Conservation (phyloP, 2,888 invertebrate species). For the Pasiphila rectangulata region DNA sequence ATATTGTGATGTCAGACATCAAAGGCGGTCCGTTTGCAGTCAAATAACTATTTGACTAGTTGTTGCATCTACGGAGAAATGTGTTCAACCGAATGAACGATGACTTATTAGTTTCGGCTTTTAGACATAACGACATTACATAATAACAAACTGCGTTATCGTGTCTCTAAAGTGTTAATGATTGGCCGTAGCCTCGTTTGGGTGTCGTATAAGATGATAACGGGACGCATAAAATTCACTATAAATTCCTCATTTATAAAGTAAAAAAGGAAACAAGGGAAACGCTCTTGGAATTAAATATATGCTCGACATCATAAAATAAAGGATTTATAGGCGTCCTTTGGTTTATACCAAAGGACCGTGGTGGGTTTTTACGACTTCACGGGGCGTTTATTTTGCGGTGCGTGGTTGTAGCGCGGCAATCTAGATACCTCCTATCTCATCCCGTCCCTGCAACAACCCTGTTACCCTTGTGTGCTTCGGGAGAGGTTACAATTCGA, state of each 20-base stretch:
- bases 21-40: conserved; percentile 53
- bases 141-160: conserved; percentile 48
- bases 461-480: too few relatives aligned
- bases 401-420: conserved; percentile 65
- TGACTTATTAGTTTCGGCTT: conserved; percentile 40
- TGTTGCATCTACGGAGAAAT: conserved; percentile 36
- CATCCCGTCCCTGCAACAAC: too few relatives aligned
- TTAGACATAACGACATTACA: conserved; percentile 49
- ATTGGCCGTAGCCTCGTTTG: conserved; percentile 42
- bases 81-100: conserved; percentile 37
- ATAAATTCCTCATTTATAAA: conserved; percentile 71
- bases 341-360: conserved; percentile 76
- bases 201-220: conserved; percentile 63
- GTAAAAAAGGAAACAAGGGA: conserved; percentile 72
- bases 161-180: conserved; percentile 51
- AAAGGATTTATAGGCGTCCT: conserved; percentile 79
- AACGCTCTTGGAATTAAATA: conserved; percentile 76
- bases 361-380: conserved; percentile 75
- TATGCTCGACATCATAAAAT: conserved; percentile 76
- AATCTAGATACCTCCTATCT: conserved; percentile 58
- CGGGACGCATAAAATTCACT: conserved; percentile 60
- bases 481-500: too few relatives aligned
- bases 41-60: conserved; percentile 45
- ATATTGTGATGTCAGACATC: conserved; percentile 52
- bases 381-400: conserved; percentile 74